phyloP scores from a whole-genome alignment of 2,888 invertebrate species.

The Lampropteryx suffumata region DNA sequence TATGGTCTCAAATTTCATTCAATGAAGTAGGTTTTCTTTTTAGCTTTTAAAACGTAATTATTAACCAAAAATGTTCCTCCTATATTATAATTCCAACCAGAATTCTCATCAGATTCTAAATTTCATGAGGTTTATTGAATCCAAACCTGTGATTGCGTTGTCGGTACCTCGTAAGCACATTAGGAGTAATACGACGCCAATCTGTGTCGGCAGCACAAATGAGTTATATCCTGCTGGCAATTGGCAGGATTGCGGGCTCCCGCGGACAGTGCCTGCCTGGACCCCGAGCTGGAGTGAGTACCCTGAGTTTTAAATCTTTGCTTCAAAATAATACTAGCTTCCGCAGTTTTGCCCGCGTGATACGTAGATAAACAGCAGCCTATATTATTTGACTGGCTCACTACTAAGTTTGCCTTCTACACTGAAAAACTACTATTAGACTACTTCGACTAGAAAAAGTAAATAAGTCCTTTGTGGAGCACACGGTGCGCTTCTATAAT shows the following conservation, averaged over 20 bases:
- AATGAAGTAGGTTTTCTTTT: too few species aligned
- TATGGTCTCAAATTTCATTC: too few species aligned
- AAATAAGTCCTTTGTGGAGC: too few species aligned
- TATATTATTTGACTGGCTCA: too few species aligned
- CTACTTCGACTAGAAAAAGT: too few species aligned
- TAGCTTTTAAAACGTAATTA: too few species aligned
- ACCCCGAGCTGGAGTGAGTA: constrained; percentile 42
- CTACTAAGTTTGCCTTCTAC: too few species aligned
- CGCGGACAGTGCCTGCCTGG: constrained; percentile 43
- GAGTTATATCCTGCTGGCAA: constrained; percentile 70
- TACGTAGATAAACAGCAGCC: too few species aligned
- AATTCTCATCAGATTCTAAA: not conserved
- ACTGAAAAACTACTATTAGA: too few species aligned
- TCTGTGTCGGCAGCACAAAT: constrained; percentile 62
- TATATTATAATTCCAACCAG: not conserved
- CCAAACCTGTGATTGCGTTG: constrained; percentile 22
- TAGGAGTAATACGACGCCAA: constrained; percentile 51
- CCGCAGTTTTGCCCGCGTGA: too few species aligned
- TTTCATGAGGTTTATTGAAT: constrained; percentile 9
- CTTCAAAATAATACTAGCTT: not conserved
- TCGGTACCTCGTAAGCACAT: constrained; percentile 49
- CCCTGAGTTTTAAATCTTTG: not conserved
- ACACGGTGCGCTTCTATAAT: too few species aligned
- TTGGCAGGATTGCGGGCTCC: constrained; percentile 51
- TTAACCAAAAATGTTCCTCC: too few species aligned